A percentile compares a stretch with the other conserved stretches of the same genome.
Evolutionary conservation across 2,888 invertebrate genomes (phyloP).

Genomic region (Griposia aprilina): DNA sequence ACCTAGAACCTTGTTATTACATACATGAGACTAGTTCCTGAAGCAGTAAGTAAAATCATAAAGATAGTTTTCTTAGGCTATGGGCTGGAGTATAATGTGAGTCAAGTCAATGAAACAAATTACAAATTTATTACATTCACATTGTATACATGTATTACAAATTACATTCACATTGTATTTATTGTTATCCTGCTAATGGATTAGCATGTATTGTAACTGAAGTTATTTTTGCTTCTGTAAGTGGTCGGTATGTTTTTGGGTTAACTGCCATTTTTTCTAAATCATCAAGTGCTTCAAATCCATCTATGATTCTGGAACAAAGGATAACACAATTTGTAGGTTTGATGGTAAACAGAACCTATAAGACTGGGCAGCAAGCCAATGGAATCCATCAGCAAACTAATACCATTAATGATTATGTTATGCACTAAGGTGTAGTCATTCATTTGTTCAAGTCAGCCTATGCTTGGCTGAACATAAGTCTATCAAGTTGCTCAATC

Average conservation of each 20-base stretch:
- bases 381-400: neutral
- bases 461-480: neutral
- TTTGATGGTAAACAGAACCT: neutral
- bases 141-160: no score
- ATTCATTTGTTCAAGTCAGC: neutral
- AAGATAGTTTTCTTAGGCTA: no score
- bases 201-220: slow-evolving; percentile 99
- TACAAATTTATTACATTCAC: neutral
- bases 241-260: slow-evolving; percentile 97
- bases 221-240: slow-evolving; percentile 96
- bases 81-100: neutral
- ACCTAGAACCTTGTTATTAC: neutral
- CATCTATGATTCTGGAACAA: slow-evolving; percentile 97
- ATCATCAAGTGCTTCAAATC: slow-evolving; percentile 98
- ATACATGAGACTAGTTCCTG: neutral
- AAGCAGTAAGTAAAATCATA: neutral
- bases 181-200: slow-evolving; percentile 94
- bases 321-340: slow-evolving; percentile 8
- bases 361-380: neutral
- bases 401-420: neutral
- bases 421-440: neutral
- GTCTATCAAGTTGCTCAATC: neutral
- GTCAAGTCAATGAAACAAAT: slow-evolving; percentile 28
- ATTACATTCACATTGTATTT: slow-evolving; percentile 1
- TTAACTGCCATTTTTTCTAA: slow-evolving; percentile 98